phyloP scores from a whole-genome alignment of 2,113 vertebrate genomes.

The Nibea coibor region DNA sequence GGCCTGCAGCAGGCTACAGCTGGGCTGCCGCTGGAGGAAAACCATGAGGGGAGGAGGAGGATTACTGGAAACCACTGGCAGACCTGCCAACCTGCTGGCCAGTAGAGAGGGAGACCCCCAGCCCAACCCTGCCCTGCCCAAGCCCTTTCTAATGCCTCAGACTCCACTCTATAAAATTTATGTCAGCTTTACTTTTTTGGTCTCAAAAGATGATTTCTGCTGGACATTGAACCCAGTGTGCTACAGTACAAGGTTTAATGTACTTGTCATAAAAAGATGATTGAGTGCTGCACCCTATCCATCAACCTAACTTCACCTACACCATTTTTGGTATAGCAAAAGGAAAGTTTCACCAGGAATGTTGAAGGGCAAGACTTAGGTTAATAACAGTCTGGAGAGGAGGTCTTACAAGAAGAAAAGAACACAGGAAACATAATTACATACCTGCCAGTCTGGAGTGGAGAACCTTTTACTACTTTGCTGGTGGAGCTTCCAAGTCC shows the following conservation, averaged over 20 bases:
- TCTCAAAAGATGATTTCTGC: constrained; percentile 53
- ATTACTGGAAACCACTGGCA: constrained; percentile 81
- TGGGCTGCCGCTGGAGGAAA: constrained; percentile 73
- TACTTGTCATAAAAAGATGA: constrained; percentile 61
- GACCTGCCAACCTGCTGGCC: constrained; percentile 63
- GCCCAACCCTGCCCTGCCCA: constrained; percentile 56
- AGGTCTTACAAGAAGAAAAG: constrained; percentile 49
- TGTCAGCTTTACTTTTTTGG: constrained; percentile 28
- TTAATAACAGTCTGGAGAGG: constrained; percentile 67
- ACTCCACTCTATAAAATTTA: constrained; percentile 44
- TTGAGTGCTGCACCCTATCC: constrained; percentile 48
- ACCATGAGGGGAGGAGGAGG: constrained; percentile 76
- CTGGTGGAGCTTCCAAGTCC: constrained; percentile 51
- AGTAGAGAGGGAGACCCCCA: constrained; percentile 65
- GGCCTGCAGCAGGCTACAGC: constrained; percentile 64
- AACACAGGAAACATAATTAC: constrained; percentile 66
- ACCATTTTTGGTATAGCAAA: constrained; percentile 44
- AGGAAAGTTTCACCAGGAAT: constrained; percentile 69
- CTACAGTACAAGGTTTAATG: constrained; percentile 40
- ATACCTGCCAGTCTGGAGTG: constrained; percentile 86
- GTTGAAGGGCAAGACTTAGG: constrained; percentile 53
- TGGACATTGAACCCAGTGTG: constrained; percentile 27
- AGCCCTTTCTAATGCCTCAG: constrained; percentile 30
- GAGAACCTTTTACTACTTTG: constrained; percentile 48
- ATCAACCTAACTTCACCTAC: constrained; percentile 57